Evolutionary conservation across 2,888 invertebrate species (phyloP).

Genomic region (Hoplodrina ambigua): DNA sequence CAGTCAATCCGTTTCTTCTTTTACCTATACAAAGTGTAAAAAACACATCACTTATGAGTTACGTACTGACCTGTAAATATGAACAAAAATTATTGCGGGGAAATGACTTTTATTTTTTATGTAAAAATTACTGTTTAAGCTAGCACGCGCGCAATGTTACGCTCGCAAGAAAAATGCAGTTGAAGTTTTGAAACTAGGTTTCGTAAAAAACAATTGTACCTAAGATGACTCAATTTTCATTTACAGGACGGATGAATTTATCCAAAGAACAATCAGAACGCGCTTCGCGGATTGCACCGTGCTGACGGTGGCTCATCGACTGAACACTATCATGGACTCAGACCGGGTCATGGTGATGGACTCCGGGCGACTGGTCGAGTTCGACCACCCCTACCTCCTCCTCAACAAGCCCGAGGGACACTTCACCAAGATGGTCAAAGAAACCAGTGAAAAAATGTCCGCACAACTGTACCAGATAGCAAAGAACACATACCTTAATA

Average conservation of each 20-base stretch:
- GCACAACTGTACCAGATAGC: constrained; percentile 84
- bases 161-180: no score
- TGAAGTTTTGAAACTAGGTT: no score
- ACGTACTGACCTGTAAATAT: no score
- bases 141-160: no score
- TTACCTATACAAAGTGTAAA: no score
- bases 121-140: no score
- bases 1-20: no score
- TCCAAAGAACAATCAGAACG: constrained; percentile 95
- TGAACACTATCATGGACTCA: constrained; percentile 98
- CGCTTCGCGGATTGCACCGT: constrained; percentile 96
- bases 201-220: not conserved
- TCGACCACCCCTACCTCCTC: constrained; percentile 92
- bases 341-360: constrained; percentile 97
- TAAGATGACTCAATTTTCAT: not conserved
- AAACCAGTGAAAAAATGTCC: constrained; percentile 91
- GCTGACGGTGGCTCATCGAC: constrained; percentile 96
- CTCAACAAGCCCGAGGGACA: constrained; percentile 91
- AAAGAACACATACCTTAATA: constrained; percentile 83
- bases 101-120: no score
- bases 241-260: constrained; percentile 94
- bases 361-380: constrained; percentile 94
- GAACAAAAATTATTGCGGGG: no score
- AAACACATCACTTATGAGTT: no score
- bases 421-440: constrained; percentile 93